Conservation (phyloP, 2,888 invertebrate genomes). For the Mylabris sibirica region DNA sequence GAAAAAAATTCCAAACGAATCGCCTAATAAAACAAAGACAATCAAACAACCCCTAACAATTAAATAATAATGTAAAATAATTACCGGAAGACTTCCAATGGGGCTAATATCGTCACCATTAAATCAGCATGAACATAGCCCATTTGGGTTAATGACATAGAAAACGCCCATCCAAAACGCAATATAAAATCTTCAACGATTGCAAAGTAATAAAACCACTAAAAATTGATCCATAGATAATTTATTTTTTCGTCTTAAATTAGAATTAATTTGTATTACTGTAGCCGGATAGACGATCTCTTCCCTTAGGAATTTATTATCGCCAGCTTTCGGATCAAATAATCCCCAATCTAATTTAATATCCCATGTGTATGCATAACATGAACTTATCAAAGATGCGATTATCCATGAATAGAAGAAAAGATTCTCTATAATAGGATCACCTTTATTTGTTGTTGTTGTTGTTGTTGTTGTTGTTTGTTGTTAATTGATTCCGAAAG, state of each 20-base stretch:
- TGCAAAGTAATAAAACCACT: slow-evolving; percentile 95
- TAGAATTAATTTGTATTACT: slow-evolving; percentile 63
- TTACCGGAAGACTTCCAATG: slow-evolving; percentile 88
- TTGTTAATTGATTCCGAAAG: not conserved
- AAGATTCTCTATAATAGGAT: slow-evolving; percentile 70
- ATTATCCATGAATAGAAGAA: slow-evolving; percentile 91
- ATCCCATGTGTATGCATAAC: slow-evolving; percentile 98
- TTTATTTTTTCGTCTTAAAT: not conserved
- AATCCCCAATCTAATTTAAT: slow-evolving; percentile 99
- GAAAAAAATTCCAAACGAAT: slow-evolving; percentile 99
- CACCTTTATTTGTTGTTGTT: slow-evolving; percentile 3
- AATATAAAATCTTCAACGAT: slow-evolving; percentile 94
- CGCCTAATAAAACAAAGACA: slow-evolving; percentile 70
- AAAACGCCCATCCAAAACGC: slow-evolving; percentile 92
- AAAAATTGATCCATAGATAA: slow-evolving; percentile 48
- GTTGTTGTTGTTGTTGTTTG: no score
- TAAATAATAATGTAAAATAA: slow-evolving; percentile 22
- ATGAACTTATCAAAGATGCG: slow-evolving; percentile 84
- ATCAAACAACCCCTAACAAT: not conserved
- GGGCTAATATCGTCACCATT: slow-evolving; percentile 83
- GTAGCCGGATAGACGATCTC: slow-evolving; percentile 94
- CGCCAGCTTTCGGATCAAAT: slow-evolving; percentile 88
- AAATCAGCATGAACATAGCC: slow-evolving; percentile 78
- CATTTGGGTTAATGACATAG: slow-evolving; percentile 84
- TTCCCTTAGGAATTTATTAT: slow-evolving; percentile 90